Conservation (phyloP, 2,888 invertebrate genomes). For the Coelopa pilipes region DNA sequence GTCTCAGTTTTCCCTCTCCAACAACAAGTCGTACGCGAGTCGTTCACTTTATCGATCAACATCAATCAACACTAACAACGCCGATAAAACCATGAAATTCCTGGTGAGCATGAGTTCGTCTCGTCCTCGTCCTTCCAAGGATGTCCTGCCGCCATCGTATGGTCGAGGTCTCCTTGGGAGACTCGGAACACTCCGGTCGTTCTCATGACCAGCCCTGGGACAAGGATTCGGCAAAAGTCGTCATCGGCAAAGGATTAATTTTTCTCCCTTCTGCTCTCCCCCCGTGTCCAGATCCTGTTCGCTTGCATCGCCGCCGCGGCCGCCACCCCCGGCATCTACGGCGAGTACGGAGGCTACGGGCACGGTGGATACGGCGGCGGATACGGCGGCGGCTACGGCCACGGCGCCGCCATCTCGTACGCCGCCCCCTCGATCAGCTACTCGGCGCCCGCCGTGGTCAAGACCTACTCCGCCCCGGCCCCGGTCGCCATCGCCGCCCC, state of each 20-base stretch:
- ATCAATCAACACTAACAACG: background rate
- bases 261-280: background rate
- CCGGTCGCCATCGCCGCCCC: conserved; percentile 51
- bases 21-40: conserved; percentile 14
- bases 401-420: conserved; percentile 48
- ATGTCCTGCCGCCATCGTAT: no score
- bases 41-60: background rate
- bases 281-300: conserved; percentile 53
- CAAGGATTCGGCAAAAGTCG: no score
- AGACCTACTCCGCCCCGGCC: conserved; percentile 45
- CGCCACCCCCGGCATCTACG: conserved; percentile 58
- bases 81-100: conserved; percentile 53
- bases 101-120: conserved; percentile 52
- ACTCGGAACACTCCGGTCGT: no score
- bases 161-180: no score
- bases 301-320: conserved; percentile 48
- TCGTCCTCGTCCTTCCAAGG: background rate
- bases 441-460: conserved; percentile 46
- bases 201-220: no score
- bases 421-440: conserved; percentile 55
- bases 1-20: conserved; percentile 26
- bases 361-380: conserved; percentile 41
- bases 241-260: background rate
- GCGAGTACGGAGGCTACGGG: conserved; percentile 38
- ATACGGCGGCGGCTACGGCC: conserved; percentile 44